A percentile compares a stretch with the other conserved stretches of the same genome.
These are phyloP conservation scores for Dolichotis patagonum DNA, from an alignment of 2,113 vertebrate species.

Conservation along the genomic window DNA sequence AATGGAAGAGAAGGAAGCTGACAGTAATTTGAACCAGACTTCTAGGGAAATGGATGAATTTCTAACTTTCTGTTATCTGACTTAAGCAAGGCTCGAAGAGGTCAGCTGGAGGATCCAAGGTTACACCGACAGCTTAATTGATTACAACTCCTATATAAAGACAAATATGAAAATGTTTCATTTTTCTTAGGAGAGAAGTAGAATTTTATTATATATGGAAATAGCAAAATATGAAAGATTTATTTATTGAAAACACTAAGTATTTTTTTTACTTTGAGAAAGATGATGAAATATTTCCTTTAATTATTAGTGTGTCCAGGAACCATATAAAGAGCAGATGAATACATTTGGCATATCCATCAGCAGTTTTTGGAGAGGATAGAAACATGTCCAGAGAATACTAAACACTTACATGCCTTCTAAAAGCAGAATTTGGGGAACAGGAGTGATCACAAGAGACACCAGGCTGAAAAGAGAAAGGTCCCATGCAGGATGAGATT, in stretches of 20 bases:
- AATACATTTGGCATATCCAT: background rate
- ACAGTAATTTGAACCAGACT: slow-evolving; percentile 2
- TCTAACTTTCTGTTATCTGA: slow-evolving; percentile 29
- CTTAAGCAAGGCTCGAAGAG: background rate
- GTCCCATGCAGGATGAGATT: background rate
- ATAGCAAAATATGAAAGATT: slow-evolving; percentile 14
- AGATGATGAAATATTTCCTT: background rate
- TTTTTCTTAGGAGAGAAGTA: background rate
- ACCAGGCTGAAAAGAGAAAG: background rate
- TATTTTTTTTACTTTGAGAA: background rate
- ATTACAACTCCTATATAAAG: background rate
- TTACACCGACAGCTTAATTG: background rate
- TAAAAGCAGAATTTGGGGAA: background rate
- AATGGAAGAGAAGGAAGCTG: background rate
- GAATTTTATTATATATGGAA: slow-evolving; percentile 32
- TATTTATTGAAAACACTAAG: background rate
- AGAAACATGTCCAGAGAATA: background rate
- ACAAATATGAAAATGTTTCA: slow-evolving; percentile 30
- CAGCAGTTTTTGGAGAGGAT: background rate
- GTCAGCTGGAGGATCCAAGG: background rate
- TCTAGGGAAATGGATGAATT: background rate
- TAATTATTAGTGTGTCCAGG: background rate
- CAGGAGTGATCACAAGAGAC: background rate
- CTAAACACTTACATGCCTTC: background rate
- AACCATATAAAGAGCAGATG: background rate